Evolutionary conservation across 2,888 invertebrate genomes (phyloP).

Genomic region (Yponomeuta sedellus): DNA sequence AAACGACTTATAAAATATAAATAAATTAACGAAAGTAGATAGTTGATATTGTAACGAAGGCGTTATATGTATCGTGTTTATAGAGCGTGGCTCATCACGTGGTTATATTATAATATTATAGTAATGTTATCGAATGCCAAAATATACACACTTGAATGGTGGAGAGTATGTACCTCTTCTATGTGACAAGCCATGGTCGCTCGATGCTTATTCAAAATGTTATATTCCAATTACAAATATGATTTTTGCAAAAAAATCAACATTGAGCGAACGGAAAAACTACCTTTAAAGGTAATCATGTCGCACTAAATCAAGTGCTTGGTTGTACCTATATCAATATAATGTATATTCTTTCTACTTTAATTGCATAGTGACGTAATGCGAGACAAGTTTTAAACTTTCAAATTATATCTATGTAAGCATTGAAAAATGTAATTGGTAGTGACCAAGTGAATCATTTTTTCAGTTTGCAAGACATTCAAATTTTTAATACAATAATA

Average conservation of each 20-base stretch:
- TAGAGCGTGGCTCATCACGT: conserved; percentile 23
- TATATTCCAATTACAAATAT: background rate
- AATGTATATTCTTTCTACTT: no score
- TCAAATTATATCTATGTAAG: no score
- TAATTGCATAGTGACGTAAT: no score
- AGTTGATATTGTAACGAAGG: conserved; percentile 50
- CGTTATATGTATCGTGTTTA: conserved; percentile 37
- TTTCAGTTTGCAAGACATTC: no score
- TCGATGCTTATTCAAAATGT: background rate
- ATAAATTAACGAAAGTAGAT: conserved; percentile 51
- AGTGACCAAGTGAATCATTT: no score
- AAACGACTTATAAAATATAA: conserved; percentile 46
- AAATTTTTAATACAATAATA: no score
- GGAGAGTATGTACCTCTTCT: conserved; percentile 27
- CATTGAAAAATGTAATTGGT: no score
- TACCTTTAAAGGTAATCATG: background rate
- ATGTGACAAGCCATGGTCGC: background rate
- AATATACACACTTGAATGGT: conserved; percentile 41
- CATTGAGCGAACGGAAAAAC: conserved; percentile 2
- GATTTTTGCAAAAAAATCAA: background rate
- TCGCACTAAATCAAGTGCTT: background rate
- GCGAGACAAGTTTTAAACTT: no score
- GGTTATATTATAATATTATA: conserved; percentile 3
- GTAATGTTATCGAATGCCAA: conserved; percentile 52
- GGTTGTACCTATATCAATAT: background rate